Evolutionary conservation across 2,888 invertebrate genomes (phyloP), one percentile per base, ranked within the genome.

Genomic region (Brachyopa scutellaris): DNA sequence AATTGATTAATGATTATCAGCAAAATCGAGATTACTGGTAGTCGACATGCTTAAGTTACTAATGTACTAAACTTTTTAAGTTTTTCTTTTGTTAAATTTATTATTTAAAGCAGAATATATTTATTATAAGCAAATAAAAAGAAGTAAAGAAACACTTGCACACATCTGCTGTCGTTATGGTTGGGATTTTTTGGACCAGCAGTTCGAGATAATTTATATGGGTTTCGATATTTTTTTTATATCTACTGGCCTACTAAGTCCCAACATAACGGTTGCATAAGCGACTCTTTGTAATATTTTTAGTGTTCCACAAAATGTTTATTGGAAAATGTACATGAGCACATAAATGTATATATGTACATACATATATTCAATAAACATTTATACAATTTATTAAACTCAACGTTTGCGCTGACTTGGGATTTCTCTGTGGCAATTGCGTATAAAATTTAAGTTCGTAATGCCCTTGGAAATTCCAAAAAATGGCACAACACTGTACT

Each of bases 111-210:
- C n/a, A n/a, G n/a, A n/a, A n/a, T n/a, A n/a, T n/a, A n/a, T n/a
- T n/a, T n/a, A n/a, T n/a, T n/a, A n/a, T n/a, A n/a, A n/a, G n/a
- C n/a, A n/a, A n/a, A n/a, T n/a, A n/a, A n/a, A n/a, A n/a, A n/a
- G n/a, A n/a, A n/a, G n/a, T n/a, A n/a, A n/a, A n/a, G n/a, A n/a
- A n/a, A n/a, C n/a, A n/a, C n/a, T n/a, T n/a, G n/a, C n/a, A n/a
- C n/a, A n/a, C n/a, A n/a, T 29, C 42, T 88, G 86, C 87, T 85
- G 85, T 85, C 86, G 88, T 88, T 88, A 87, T 89, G 87, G 88
- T 88, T 89, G 90, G 90, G 90, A 90, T 90, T 90, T 90, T 89
- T 89, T 90, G 90, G 90, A 90, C 89, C 90, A 90, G 90, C 88
- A 90, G 90, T 88, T 88, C 87, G 86, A 86, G 85, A 86, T 84